Evolutionary conservation across 1,140 invertebrate species (phyloP), one percentile per base, ranked within the genome.

Genomic region (Drosophila ogumai): DNA sequence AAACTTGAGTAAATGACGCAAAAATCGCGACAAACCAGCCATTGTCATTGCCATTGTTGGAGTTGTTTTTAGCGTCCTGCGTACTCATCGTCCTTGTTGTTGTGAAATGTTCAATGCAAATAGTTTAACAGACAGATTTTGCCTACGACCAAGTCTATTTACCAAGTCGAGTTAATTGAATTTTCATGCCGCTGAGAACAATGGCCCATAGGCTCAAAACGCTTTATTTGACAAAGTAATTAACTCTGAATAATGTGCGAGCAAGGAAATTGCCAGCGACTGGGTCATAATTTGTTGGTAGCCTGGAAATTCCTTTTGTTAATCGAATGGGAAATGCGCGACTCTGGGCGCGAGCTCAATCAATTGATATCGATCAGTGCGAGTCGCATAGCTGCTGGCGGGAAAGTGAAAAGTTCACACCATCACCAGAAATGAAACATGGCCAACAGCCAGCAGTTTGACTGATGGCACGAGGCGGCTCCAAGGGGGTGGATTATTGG

Each of bases 201-300:
- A 60, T 78, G 49, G 44, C 56, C 25, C 47, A 12, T 38, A 47
- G 63, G 49, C 69, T 63, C 46, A 60, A 54, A 79, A 61, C 82
- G 78, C 55, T 74, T 88, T 75, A 85, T 81, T 88, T 90, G 69
- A 88, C 81, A 88, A 75, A 77, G 69, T 88, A 90, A 88, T 88
- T 81, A 90, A 85, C 77, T 90, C 66, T 68, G 75, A 79, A 80
- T 87, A 88, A 82, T 88, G 77, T 46, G 76, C 72, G 61, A 80
- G 76, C 55, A 50, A 77, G 65, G 77, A 88, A 90, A 81, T 90
- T 81, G 74, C 63, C 72, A 74, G 61, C 74, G 67, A 90, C 59
- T 85, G 69, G 85, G 34, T 64, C 69, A 88, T 79, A 85, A 90
- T 67, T 79, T 81, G 69, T 79, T 71, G 47, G 81, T 55, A 65